A percentile compares a stretch with the other conserved stretches of the same genome.
phyloP scores from a whole-genome alignment of 2,113 vertebrate genomes.

The Hippocampus comes region DNA sequence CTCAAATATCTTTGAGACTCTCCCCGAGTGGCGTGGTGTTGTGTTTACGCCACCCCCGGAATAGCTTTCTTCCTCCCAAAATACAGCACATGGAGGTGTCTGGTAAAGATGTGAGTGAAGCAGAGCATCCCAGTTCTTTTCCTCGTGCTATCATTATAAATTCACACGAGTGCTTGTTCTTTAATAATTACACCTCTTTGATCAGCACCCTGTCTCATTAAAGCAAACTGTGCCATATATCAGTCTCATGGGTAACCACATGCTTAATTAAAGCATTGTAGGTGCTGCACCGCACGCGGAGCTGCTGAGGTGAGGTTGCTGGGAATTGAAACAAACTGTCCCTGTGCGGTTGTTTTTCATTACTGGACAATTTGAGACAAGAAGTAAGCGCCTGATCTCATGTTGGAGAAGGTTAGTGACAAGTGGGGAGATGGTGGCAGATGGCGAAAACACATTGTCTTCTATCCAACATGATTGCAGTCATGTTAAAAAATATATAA shows the following conservation, averaged over 20 bases:
- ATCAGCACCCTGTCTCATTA: slow-evolving; percentile 10
- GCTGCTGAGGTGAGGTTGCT: not conserved
- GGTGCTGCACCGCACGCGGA: not conserved
- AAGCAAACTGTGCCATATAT: not conserved
- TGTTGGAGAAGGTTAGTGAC: not conserved
- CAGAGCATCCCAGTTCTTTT: not conserved
- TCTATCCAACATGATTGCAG: not conserved
- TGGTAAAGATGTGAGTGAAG: not conserved
- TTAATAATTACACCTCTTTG: slow-evolving; percentile 1
- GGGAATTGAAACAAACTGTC: not conserved
- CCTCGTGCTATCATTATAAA: slow-evolving; percentile 22
- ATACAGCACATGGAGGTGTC: not conserved
- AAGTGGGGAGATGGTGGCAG: not conserved
- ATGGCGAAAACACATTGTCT: not conserved
- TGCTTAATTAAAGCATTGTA: not conserved
- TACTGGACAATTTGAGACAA: not conserved
- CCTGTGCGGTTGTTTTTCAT: slow-evolving; percentile 1
- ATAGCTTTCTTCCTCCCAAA: not conserved
- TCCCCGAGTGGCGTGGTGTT: slow-evolving; percentile 11
- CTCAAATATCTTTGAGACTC: not conserved
- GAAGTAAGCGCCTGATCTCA: not conserved
- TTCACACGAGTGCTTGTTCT: slow-evolving; percentile 13
- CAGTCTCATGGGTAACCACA: not conserved
- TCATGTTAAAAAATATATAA: not conserved
- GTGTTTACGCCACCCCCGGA: slow-evolving; percentile 4